Conservation (phyloP, 2,797 vertebrate genomes). For the Pseudochirops cupreus region DNA sequence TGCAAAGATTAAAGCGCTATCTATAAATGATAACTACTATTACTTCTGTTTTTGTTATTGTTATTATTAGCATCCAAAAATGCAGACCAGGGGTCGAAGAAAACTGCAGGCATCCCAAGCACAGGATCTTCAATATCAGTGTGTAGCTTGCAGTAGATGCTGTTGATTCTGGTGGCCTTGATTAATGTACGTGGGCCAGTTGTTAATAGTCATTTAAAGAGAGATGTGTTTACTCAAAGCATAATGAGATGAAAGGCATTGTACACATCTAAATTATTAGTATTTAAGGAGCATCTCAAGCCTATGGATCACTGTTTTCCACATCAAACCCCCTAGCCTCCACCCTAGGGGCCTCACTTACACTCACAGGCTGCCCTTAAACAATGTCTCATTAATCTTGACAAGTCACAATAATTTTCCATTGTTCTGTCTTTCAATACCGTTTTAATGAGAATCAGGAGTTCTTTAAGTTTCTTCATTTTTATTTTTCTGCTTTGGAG, state of each 20-base stretch:
- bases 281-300: constrained; percentile 46
- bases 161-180: constrained; percentile 37
- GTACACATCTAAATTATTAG: constrained; percentile 21
- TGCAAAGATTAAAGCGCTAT: background rate
- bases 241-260: constrained; percentile 50
- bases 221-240: constrained; percentile 58
- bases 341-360: constrained; percentile 15
- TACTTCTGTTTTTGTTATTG: background rate
- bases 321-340: background rate
- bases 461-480: background rate
- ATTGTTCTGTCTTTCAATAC: background rate
- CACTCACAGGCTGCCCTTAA: background rate
- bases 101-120: background rate
- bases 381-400: background rate
- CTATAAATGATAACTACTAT: background rate
- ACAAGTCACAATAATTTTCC: background rate
- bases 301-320: background rate
- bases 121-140: background rate
- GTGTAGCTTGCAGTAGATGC: background rate
- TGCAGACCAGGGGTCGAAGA: background rate
- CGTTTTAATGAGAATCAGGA: background rate
- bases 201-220: constrained; percentile 58
- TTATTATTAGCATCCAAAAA: background rate
- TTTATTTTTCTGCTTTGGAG: background rate
- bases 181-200: constrained; percentile 61